Evolutionary conservation across 2,797 vertebrate species (phyloP), one percentile per base, ranked within the genome.

Genomic region (Coregonus ussuriensis): DNA sequence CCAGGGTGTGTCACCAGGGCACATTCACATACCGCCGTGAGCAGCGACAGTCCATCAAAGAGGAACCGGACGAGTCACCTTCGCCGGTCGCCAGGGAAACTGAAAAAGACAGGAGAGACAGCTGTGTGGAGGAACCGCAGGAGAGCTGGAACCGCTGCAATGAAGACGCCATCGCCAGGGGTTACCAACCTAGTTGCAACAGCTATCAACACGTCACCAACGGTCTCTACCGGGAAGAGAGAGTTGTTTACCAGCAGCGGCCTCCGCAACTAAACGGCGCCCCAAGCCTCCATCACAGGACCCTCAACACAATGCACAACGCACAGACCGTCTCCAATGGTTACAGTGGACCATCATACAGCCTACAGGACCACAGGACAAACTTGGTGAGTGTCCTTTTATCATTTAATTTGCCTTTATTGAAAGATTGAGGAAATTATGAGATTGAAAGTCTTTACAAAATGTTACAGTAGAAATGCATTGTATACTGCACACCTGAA

Each of bases 21-120:
- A 94, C 93, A 85, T 97, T 97, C 71, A 83, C 93, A 67, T 97
- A 94, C 82, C 87, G 94, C 88, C 96, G 95, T 37, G 95, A 95
- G 37, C 94, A 94, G 76, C 82, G 85, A 13, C 82, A 83, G 80
- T 90, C 92, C 47, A 89, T 78, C 59, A 53, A 65, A 0, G 83
- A 70, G 41, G 80, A 85, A n/a, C 83, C 86, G 59, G 89, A 87
- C 59, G 89, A 92, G 77, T 79, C 86, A 0, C 74, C 77, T 1
- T 86, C 84, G 2, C 81, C 80, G 0, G 82, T 71, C 25, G 18
- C 80, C 74, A 9, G 56, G 14, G 89, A 89, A 77, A 82, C 81
- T 0, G 71, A 66, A 25, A 74, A 85, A 4, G 77, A 92, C 85
- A 76, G 72, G 29, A 74, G 86, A 4, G 77, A 92, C 85, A 77